Evolutionary conservation across 2,113 vertebrate genomes (phyloP), one percentile per base, ranked within the genome.

Genomic region (Catharus bicknelli): DNA sequence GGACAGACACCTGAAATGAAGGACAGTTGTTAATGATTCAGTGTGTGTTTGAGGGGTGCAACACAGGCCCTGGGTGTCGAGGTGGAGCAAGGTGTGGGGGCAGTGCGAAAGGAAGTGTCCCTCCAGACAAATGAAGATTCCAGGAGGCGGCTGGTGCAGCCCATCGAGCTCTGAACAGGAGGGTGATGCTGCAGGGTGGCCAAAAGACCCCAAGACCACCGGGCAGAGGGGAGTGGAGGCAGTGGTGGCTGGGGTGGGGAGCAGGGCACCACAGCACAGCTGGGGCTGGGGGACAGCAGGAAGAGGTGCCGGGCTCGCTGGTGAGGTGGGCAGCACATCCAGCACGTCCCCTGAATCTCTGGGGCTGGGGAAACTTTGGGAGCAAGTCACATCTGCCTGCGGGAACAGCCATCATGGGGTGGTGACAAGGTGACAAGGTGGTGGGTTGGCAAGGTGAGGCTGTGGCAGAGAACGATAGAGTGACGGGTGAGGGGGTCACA

Each of bases 141-240:
- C 50, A 7, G 68, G 38, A 50, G 14, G 19, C 4, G 22, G 25
- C 23, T 9, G 38, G 23, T 12, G 4, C 51, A 15, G 72, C 16
- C 40, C 2, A 9, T 32, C 3, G 69, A 40, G 48, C 63, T 55
- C 78, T 42, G 42, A 36, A 23, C 26, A 14, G 47, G 40, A 88
- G n/a, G n/a, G 25, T 16, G 62, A 42, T 2, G 5, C 43, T 4
- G 3, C 2, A 7, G 38, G 23, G 42, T 0, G 3, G 15, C 5
- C 3, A 0, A 23, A 62, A 53, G 25, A 34, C 38, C 13, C 38
- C 4, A 0, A n/a, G 40, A 27, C 11, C 70, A 5, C 2, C 0
- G 13, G 47, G 42, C 53, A 42, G 40, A 20, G 20, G 42, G 14
- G 22, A 43, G 9, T 5, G 6, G 68, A 14, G 45, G 36, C 5